These are phyloP conservation scores for Penaeus japonicus DNA, from an alignment of 1,140 invertebrate species.

Conservation along the genomic window DNA sequence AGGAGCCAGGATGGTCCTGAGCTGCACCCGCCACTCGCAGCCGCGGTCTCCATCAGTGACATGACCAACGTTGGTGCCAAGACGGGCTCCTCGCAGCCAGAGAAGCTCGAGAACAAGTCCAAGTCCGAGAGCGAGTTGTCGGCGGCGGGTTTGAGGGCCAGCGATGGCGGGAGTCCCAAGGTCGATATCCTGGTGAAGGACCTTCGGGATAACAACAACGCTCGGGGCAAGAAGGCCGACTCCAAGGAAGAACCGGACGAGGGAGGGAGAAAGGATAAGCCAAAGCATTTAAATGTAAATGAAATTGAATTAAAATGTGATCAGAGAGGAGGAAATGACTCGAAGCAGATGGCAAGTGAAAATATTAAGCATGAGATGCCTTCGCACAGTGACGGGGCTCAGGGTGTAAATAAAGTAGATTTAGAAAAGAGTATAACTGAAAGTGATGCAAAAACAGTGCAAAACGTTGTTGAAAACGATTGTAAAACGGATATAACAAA, in stretches of 20 bases:
- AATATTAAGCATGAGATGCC: no score
- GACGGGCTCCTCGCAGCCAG: constrained; percentile 27
- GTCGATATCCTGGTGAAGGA: not conserved
- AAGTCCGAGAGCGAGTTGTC: constrained; percentile 50
- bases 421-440: no score
- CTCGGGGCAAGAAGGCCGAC: no score
- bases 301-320: not conserved
- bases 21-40: constrained; percentile 22
- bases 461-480: no score
- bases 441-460: no score
- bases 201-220: not conserved
- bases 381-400: no score
- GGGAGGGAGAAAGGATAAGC: not conserved
- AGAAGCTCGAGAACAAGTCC: constrained; percentile 46
- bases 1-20: constrained; percentile 2
- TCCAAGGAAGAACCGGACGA: no score
- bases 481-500: no score
- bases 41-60: constrained; percentile 45
- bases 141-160: not conserved
- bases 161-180: not conserved
- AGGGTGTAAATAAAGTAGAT: no score
- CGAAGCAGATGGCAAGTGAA: no score
- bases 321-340: no score
- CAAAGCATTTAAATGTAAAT: not conserved
- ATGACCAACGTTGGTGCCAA: constrained; percentile 48